Percentiles rank a stretch among this genome's conserved stretches.
Evolutionary conservation across 2,888 invertebrate genomes (phyloP).

Genomic region (Timandra comae): DNA sequence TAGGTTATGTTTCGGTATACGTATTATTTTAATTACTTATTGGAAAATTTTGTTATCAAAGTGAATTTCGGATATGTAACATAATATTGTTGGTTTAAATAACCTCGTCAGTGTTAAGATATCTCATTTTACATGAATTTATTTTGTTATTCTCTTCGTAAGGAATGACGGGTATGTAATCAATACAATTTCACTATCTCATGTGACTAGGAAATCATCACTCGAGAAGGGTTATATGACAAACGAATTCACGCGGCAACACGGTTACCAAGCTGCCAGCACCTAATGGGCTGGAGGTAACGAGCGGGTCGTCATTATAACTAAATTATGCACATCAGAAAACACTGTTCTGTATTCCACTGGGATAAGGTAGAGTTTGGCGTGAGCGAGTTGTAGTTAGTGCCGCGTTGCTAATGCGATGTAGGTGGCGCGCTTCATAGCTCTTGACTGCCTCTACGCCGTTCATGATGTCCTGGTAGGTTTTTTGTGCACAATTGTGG

Average conservation of each 20-base stretch:
- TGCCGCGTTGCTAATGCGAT: constrained; percentile 45
- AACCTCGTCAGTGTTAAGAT: too few species aligned
- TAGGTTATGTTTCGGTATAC: too few species aligned
- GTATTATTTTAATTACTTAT: too few species aligned
- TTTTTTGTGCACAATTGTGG: neutral
- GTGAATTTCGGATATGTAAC: too few species aligned
- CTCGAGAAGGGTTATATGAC: constrained; percentile 4
- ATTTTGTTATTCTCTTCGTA: too few species aligned
- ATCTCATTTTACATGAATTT: too few species aligned
- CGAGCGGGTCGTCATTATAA: constrained; percentile 52
- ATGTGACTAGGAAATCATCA: constrained; percentile 10
- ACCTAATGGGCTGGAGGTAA: constrained; percentile 45
- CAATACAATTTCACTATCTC: too few species aligned
- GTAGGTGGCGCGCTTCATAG: constrained; percentile 21
- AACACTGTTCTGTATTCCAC: neutral
- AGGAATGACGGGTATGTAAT: too few species aligned
- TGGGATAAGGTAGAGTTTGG: neutral
- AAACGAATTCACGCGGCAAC: constrained; percentile 24
- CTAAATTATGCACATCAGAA: constrained; percentile 41
- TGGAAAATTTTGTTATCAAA: too few species aligned
- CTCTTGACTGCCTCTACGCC: neutral
- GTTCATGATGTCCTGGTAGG: constrained; percentile 1
- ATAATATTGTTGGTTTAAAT: too few species aligned
- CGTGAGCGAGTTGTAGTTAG: constrained; percentile 13
- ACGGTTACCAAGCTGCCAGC: constrained; percentile 28